A percentile compares a stretch with the other conserved stretches of the same genome.
Conservation (phyloP, 2,888 invertebrate genomes). For the Ametastegia equiseti region DNA sequence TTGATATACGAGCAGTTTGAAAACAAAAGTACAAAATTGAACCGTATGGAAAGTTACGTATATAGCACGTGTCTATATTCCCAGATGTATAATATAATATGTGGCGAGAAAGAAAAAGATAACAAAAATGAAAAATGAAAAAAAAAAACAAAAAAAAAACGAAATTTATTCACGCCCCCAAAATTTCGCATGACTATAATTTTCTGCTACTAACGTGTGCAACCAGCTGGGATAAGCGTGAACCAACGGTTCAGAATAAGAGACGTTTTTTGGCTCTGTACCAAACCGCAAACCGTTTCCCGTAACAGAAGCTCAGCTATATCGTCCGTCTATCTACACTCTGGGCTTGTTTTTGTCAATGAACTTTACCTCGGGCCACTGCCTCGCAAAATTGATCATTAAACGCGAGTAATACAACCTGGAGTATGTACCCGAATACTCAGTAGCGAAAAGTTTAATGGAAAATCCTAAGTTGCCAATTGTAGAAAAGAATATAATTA, state of each 20-base stretch:
- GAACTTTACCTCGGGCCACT: not conserved
- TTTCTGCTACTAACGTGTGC: not conserved
- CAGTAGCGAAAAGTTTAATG: too few species aligned
- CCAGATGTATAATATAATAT: too few species aligned
- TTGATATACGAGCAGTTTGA: too few species aligned
- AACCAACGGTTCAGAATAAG: not conserved
- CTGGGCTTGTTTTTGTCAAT: not conserved
- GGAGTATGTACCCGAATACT: too few species aligned
- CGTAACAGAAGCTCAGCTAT: too few species aligned
- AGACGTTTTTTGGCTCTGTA: not conserved
- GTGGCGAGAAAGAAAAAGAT: too few species aligned
- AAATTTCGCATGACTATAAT: not conserved
- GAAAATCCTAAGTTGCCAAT: not conserved
- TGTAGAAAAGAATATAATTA: too few species aligned
- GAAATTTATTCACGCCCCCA: not conserved
- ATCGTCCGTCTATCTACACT: not conserved
- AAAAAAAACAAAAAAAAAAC: not conserved
- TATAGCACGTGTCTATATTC: too few species aligned
- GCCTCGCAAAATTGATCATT: slow-evolving; percentile 9
- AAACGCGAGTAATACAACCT: not conserved
- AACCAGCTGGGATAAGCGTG: not conserved
- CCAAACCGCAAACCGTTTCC: not conserved
- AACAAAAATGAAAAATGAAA: too few species aligned
- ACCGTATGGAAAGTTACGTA: too few species aligned
- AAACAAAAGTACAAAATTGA: too few species aligned